These are phyloP conservation scores for Pollachius pollachius DNA, from an alignment of 2,113 vertebrate species.

Conservation along the genomic window DNA sequence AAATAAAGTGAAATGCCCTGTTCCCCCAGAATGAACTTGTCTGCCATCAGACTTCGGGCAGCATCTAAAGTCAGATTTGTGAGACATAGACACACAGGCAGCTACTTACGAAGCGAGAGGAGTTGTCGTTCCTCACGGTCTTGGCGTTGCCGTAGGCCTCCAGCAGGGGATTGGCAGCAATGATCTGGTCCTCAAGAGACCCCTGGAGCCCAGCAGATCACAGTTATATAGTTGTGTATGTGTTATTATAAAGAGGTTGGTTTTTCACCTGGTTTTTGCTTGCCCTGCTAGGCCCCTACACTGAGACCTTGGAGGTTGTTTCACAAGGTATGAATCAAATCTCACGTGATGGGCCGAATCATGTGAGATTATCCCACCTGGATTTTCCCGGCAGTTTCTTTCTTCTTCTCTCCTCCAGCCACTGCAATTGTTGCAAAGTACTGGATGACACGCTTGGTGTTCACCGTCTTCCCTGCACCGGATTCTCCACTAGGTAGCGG, in stretches of 20 bases:
- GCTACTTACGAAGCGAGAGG: constrained; percentile 51
- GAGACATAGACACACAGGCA: too few species aligned
- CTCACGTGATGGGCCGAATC: too few species aligned
- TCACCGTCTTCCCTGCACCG: constrained; percentile 83
- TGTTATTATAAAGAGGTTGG: background rate
- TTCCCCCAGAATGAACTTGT: too few species aligned
- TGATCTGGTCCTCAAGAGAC: constrained; percentile 68
- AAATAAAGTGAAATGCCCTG: too few species aligned
- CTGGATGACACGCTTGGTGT: constrained; percentile 84
- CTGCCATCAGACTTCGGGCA: too few species aligned
- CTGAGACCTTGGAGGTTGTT: too few species aligned
- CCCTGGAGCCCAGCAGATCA: constrained; percentile 20
- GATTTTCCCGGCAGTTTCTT: constrained; percentile 22
- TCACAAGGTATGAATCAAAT: too few species aligned
- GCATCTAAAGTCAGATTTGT: too few species aligned
- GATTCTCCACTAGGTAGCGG: constrained; percentile 76
- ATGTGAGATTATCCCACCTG: constrained; percentile 10
- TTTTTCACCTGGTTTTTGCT: too few species aligned
- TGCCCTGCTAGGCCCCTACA: too few species aligned
- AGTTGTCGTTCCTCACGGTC: constrained; percentile 62
- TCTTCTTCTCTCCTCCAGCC: constrained; percentile 14
- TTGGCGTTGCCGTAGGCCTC: constrained; percentile 58
- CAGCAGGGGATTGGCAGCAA: too few species aligned
- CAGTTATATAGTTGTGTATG: background rate
- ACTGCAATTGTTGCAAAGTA: constrained; percentile 85